A percentile compares a stretch with the other conserved stretches of the same genome.
phyloP scores from a whole-genome alignment of 2,888 invertebrate species.

The Pinctada fucata region DNA sequence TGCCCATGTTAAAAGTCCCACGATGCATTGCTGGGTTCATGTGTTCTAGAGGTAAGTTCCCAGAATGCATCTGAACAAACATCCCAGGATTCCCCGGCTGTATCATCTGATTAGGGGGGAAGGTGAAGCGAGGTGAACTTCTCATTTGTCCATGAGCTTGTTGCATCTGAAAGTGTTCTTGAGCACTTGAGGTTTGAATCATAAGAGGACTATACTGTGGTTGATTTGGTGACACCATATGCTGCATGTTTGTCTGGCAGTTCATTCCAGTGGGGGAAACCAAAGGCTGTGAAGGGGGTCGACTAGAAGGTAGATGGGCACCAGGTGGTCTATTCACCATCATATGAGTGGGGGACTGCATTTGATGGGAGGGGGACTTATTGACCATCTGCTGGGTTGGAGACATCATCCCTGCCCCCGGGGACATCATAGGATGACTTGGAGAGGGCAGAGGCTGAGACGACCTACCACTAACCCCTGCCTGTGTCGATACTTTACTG shows the following conservation, averaged over 20 bases:
- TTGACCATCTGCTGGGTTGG: not conserved
- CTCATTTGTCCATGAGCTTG: conserved; percentile 28
- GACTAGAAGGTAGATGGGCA: not conserved
- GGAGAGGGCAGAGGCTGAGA: conserved; percentile 6
- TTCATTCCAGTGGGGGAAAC: not conserved
- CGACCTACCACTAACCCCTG: not conserved
- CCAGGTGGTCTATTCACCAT: not conserved
- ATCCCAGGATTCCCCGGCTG: conserved; percentile 14
- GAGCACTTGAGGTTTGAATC: conserved; percentile 40
- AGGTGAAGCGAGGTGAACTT: conserved; percentile 17
- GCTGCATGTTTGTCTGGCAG: not conserved
- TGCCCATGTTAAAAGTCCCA: not conserved
- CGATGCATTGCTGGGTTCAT: not conserved
- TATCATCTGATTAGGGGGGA: conserved; percentile 14
- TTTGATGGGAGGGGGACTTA: conserved; percentile 8
- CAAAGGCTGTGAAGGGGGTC: not conserved
- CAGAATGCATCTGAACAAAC: not conserved
- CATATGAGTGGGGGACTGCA: not conserved
- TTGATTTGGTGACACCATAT: not conserved
- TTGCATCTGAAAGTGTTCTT: conserved; percentile 41
- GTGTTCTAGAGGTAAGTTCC: not conserved
- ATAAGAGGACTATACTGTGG: conserved; percentile 32
- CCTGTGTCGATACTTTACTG: conserved; percentile 26
- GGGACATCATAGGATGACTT: not conserved
- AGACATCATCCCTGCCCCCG: not conserved